Evolutionary conservation across 2,888 invertebrate species (phyloP).

Genomic region (Mythimna loreyi): DNA sequence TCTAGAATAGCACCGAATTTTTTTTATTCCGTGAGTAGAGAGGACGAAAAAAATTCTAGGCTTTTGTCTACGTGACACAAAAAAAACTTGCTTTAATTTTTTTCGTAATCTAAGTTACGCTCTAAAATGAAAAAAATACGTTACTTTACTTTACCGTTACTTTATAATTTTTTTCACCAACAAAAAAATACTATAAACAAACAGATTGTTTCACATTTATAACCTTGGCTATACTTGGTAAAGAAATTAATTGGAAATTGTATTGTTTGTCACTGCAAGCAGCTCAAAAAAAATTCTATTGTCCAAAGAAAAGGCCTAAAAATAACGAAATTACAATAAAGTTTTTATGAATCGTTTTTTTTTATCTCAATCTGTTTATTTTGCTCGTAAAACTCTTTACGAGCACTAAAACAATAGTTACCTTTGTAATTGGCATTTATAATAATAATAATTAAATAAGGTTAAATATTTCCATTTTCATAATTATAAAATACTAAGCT

Average conservation of each 20-base stretch:
- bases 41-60: no score
- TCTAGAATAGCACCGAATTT: no score
- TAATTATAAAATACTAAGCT: no score
- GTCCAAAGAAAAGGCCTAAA: constrained; percentile 16
- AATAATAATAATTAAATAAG: no score
- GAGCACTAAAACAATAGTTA: background rate
- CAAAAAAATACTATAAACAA: background rate
- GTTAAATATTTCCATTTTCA: no score
- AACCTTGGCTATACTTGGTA: constrained; percentile 5
- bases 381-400: background rate
- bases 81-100: no score
- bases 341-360: constrained; percentile 7
- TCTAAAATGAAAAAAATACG: no score
- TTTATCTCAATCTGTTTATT: background rate
- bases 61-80: no score
- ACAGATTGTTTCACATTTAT: background rate
- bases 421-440: background rate
- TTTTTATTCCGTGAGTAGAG: no score
- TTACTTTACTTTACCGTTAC: no score
- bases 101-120: no score
- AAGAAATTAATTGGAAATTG: constrained; percentile 23
- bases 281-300: constrained; percentile 3
- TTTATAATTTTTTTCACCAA: no score
- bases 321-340: background rate
- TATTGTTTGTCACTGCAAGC: background rate